Evolutionary conservation across 2,113 vertebrate species (phyloP).

Genomic region (Lota lota): DNA sequence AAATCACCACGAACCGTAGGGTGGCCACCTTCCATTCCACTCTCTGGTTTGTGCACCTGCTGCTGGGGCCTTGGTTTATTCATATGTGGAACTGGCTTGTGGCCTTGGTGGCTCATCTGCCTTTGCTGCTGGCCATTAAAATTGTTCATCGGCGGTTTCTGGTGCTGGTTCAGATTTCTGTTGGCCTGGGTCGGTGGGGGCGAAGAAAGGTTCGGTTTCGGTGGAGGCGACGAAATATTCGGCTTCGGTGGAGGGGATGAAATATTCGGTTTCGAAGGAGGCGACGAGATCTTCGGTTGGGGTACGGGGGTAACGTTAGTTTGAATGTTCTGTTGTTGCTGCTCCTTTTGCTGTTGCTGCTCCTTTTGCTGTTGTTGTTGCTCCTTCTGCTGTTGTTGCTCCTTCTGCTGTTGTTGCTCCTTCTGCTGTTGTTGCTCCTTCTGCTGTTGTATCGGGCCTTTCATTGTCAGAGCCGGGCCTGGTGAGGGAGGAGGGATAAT

Average conservation of each 20-base stretch:
- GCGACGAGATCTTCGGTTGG: conserved; percentile 48
- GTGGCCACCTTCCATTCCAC: too few relatives aligned
- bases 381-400: conserved; percentile 5
- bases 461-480: conserved; percentile 69
- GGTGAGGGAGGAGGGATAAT: conserved; percentile 60
- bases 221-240: conserved; percentile 37
- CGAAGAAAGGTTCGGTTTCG: conserved; percentile 20
- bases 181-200: not conserved
- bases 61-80: conserved; percentile 20
- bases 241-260: conserved; percentile 29
- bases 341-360: too few relatives aligned
- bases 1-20: too few relatives aligned
- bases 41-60: not conserved
- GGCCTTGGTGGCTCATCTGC: conserved; percentile 4
- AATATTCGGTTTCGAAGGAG: conserved; percentile 13
- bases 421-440: conserved; percentile 27
- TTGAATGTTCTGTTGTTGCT: too few relatives aligned
- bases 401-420: too few relatives aligned
- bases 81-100: conserved; percentile 17
- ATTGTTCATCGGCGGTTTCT: not conserved
- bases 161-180: conserved; percentile 21
- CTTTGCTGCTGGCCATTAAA: conserved; percentile 27
- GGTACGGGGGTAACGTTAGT: conserved; percentile 28
- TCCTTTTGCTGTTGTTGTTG: conserved; percentile 25
- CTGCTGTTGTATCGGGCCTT: conserved; percentile 65